Conservation (phyloP, 2,113 vertebrate genomes). For the Vidua macroura region DNA sequence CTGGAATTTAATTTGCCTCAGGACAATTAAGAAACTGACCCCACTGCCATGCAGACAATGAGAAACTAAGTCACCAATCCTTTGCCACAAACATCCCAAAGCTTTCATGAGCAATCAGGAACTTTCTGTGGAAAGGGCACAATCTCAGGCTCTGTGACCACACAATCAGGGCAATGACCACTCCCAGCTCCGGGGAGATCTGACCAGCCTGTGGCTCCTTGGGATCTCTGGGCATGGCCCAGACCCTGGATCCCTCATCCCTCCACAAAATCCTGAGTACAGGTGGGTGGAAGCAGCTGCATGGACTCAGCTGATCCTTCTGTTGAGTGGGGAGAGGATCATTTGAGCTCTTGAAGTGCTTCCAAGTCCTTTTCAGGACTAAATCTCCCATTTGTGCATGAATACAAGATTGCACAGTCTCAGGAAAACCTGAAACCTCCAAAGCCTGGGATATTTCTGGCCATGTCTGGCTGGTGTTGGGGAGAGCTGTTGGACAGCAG, state of each 20-base stretch:
- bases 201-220: neutral
- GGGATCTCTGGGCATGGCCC: neutral
- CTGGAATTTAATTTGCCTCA: neutral
- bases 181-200: neutral
- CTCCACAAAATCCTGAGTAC: neutral
- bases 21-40: neutral
- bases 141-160: neutral
- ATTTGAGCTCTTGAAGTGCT: neutral
- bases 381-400: neutral
- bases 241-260: neutral
- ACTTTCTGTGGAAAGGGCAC: neutral
- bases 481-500: neutral
- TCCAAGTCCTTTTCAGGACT: neutral
- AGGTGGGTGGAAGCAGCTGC: neutral
- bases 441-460: neutral
- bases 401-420: neutral
- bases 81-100: neutral
- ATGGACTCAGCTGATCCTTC: neutral
- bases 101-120: neutral
- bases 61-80: neutral
- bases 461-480: fast-evolving
- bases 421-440: neutral
- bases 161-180: neutral
- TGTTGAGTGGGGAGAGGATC: neutral
- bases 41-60: neutral